These are phyloP conservation scores for Philotrypesis tridentata DNA, from an alignment of 1,140 invertebrate species.

Conservation along the genomic window DNA sequence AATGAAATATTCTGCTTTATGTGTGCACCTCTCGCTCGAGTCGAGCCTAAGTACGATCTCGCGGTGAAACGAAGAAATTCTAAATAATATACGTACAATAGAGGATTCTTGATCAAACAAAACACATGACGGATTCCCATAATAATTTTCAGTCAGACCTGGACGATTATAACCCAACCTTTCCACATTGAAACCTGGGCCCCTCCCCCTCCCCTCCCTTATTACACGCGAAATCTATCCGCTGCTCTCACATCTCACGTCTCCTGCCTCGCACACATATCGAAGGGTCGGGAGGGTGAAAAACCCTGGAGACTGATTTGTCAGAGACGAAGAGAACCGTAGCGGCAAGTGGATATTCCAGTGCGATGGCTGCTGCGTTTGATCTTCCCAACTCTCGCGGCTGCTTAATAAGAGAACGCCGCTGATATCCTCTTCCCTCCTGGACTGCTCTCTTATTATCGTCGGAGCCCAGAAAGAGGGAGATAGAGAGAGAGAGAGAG, in stretches of 20 bases:
- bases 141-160: not conserved
- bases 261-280: not conserved
- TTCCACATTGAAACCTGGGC: not conserved
- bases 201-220: no score
- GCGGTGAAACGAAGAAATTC: no score
- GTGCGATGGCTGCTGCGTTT: not conserved
- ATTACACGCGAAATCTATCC: not conserved
- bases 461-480: no score
- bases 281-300: not conserved
- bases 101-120: no score
- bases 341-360: no score
- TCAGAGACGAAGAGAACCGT: not conserved
- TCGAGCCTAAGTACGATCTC: no score
- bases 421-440: conserved; percentile 2
- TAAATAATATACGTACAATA: no score
- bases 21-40: not conserved
- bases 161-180: not conserved
- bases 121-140: no score
- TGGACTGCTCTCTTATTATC: conserved; percentile 23
- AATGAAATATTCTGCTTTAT: not conserved
- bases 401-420: conserved; percentile 21
- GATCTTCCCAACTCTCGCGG: conserved; percentile 3
- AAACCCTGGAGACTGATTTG: conserved; percentile 9
- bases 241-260: no score
- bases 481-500: no score